Base-by-base conservation (phyloP, 2,888 invertebrate genomes). In the Ennomos fuscantarius region DNA sequence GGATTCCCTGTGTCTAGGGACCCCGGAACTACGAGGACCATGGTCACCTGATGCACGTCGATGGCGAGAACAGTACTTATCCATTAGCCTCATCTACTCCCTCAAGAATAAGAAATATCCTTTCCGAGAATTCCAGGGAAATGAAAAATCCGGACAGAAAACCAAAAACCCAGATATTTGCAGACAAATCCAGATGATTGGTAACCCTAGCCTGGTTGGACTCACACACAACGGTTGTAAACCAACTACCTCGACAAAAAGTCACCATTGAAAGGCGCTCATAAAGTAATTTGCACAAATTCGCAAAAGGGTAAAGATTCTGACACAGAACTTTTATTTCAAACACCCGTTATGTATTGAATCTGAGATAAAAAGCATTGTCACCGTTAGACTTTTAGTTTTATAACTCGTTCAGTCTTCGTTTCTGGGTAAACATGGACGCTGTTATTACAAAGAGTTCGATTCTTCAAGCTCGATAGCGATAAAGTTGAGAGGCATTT, bases 281-380 rank as follows among this genome's bases (percentile, higher is more conserved):
- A 89, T 91, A 91, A 90, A 92, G 85, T 87, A 89, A 91, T 92
- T 91, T 91, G 88, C 89, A 79, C 86, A 90, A 89, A 87, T 88
- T 90, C 81, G 92, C 92, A 89, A 90, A 89, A 85, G 89, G 91
- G 88, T 90, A 68, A 86, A 76, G 84, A 80, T 80, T 81, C 69
- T 71, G 78, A 79, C 73, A 76, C 67, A 74, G 70, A 80, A 83
- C 75, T 82, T 87, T 88, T 83, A 80, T 87, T 80, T 73, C 65
- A 72, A 81, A 81, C 73, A 79, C 73, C 86, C 86, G 81, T 88
- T 87, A 87, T 74, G 76, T 79, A 74, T 77, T 75, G 74, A 80
- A 81, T 75, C 66, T 49, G 60, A 60, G 65, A 74, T 78, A 82
- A 81, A 83, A 77, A 74, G 66, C 60, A 63, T 63, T 65, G 69